Percentiles rank a stretch among this genome's conserved stretches.
Evolutionary conservation across 2,888 invertebrate species (phyloP).

Genomic region (Pantelozetes paolii): DNA sequence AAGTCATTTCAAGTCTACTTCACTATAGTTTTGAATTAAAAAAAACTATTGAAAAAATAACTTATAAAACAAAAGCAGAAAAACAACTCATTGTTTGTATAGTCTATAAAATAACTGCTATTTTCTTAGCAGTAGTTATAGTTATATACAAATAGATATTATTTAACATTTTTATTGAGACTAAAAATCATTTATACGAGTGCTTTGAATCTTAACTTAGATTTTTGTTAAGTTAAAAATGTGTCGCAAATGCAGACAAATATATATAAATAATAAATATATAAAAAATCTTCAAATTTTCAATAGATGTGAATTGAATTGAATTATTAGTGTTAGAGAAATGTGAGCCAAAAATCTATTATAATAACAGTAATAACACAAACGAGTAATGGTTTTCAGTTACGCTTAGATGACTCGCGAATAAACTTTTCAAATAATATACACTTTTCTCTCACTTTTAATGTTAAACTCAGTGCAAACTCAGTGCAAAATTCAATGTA

Average conservation of each 20-base stretch:
- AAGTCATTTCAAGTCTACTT: too few relatives aligned
- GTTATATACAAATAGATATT: too few relatives aligned
- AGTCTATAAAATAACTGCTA: too few relatives aligned
- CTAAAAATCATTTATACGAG: conserved; percentile 5
- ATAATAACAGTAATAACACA: conserved; percentile 33
- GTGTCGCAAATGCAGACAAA: conserved; percentile 23
- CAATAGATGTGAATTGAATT: background rate
- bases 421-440: conserved; percentile 16
- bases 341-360: conserved; percentile 30
- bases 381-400: conserved; percentile 25
- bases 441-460: conserved; percentile 5
- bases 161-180: conserved; percentile 9
- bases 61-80: too few relatives aligned
- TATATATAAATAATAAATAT: conserved; percentile 24
- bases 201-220: background rate
- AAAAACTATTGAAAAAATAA: too few relatives aligned
- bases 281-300: conserved; percentile 10
- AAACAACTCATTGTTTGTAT: too few relatives aligned
- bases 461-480: conserved; percentile 19
- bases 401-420: conserved; percentile 25
- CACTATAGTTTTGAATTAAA: too few relatives aligned
- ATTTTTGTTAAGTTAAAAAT: conserved; percentile 7
- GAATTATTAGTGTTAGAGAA: conserved; percentile 25
- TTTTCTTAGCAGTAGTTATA: too few relatives aligned
- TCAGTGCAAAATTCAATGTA: conserved; percentile 17